These are phyloP conservation scores for Caenorhabditis tropicalis DNA, from an alignment of 1,140 invertebrate genomes.

Conservation along the genomic window DNA sequence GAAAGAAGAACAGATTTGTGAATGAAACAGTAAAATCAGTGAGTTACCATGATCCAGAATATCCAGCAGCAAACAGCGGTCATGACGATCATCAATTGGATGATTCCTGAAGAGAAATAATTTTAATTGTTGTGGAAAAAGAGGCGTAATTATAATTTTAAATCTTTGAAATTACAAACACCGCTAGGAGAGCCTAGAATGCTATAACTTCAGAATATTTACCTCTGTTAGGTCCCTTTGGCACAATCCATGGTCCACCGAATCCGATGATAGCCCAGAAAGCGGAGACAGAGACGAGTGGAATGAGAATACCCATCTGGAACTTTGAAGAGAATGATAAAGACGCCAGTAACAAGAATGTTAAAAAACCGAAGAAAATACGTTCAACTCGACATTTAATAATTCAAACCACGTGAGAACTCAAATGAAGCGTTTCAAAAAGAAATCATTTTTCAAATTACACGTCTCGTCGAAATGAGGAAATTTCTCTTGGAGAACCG, in stretches of 20 bases:
- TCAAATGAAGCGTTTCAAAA: not conserved
- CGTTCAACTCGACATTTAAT: not conserved
- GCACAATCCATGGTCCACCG: conserved; percentile 70
- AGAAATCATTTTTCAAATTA: not conserved
- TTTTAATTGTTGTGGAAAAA: not conserved
- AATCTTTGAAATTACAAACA: not conserved
- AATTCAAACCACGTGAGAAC: too few relatives aligned
- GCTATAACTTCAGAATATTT: conserved; percentile 1
- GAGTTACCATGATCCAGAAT: conserved; percentile 69
- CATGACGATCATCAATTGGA: conserved; percentile 71
- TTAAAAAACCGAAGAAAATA: not conserved
- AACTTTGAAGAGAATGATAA: not conserved
- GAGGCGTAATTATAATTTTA: not conserved
- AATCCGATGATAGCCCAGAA: conserved; percentile 69
- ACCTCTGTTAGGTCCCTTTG: conserved; percentile 71
- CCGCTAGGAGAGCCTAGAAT: too few relatives aligned
- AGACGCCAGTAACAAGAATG: not conserved
- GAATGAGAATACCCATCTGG: conserved; percentile 69
- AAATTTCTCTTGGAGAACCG: not conserved
- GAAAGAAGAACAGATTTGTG: not conserved
- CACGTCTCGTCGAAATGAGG: not conserved
- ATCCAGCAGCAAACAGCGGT: conserved; percentile 71
- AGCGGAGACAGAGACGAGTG: conserved; percentile 68
- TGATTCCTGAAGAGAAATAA: conserved; percentile 65
- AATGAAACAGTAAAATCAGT: not conserved